These are phyloP conservation scores for Drosophila dives DNA, from an alignment of 2,888 invertebrate genomes.

Conservation along the genomic window DNA sequence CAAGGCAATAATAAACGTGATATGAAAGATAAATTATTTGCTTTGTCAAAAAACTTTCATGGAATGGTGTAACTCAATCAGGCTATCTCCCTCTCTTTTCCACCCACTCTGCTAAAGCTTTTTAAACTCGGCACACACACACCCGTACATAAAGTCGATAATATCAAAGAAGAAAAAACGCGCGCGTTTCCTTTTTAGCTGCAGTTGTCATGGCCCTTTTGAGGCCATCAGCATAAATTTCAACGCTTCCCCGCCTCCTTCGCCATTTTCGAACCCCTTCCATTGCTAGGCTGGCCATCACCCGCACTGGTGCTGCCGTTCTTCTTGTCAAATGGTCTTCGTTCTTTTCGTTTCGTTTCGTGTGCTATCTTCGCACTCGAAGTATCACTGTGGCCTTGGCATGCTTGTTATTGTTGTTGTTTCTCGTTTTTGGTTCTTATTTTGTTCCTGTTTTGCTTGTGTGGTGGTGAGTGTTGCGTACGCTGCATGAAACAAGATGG, in stretches of 20 bases:
- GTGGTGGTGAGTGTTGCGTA: slow-evolving; percentile 32
- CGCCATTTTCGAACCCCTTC: background rate
- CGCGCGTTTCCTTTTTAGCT: background rate
- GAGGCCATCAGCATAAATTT: slow-evolving; percentile 1
- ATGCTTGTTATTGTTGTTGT: slow-evolving; percentile 20
- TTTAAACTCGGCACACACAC: background rate
- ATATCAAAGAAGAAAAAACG: background rate
- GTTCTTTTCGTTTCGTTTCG: background rate
- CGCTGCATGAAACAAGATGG: slow-evolving; percentile 69
- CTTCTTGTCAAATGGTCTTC: background rate
- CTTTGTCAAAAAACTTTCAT: background rate
- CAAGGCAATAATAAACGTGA: background rate
- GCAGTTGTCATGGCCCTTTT: slow-evolving; percentile 1
- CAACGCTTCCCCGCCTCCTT: background rate
- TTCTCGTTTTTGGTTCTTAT: slow-evolving; percentile 8
- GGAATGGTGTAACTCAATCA: background rate
- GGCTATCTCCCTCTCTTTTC: background rate
- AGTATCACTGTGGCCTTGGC: slow-evolving; percentile 43
- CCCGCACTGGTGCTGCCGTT: background rate
- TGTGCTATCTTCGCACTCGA: slow-evolving; percentile 22
- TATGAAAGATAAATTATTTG: background rate
- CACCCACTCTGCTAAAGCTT: background rate
- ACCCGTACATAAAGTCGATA: background rate
- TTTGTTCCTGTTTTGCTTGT: background rate
- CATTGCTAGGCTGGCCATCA: slow-evolving; percentile 2